phyloP scores from a whole-genome alignment of 1,140 invertebrate species.

The Ostrea edulis region DNA sequence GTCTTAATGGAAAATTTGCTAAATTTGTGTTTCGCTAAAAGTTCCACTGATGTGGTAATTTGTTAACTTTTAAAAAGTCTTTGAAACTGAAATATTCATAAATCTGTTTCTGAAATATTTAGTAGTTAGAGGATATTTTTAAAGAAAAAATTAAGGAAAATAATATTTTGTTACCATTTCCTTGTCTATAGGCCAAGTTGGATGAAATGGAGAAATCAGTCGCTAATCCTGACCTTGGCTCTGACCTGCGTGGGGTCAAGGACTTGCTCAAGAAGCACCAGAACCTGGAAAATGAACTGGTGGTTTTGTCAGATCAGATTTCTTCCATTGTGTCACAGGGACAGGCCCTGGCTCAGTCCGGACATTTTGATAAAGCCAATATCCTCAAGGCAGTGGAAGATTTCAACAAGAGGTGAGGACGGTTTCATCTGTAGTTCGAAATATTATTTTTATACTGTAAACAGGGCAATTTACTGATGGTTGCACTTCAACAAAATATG shows the following conservation, averaged over 20 bases:
- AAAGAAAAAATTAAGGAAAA: not conserved
- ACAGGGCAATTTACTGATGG: not conserved
- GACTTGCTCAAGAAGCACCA: constrained; percentile 99
- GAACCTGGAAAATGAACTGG: constrained; percentile 96
- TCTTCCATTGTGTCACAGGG: constrained; percentile 94
- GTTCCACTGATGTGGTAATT: too few relatives aligned
- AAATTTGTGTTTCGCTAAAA: too few relatives aligned
- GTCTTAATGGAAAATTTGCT: too few relatives aligned
- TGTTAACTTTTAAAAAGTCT: too few relatives aligned
- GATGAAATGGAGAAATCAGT: constrained; percentile 96
- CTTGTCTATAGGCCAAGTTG: constrained; percentile 66
- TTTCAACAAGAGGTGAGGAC: constrained; percentile 84
- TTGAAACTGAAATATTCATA: too few relatives aligned
- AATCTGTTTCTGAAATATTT: too few relatives aligned
- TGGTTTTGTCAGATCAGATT: constrained; percentile 96
- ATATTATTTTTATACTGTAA: not conserved
- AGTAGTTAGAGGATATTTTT: too few relatives aligned
- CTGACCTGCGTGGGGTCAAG: constrained; percentile 97
- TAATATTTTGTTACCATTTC: constrained; percentile 4
- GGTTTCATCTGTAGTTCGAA: not conserved
- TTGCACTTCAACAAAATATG: not conserved
- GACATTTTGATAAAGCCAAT: constrained; percentile 94
- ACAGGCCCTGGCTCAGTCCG: constrained; percentile 93
- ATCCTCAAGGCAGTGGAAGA: constrained; percentile 90
- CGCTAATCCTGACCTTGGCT: constrained; percentile 97